Evolutionary conservation across 2,888 invertebrate genomes (phyloP), one percentile per base, ranked within the genome.

Genomic region (Lithophane ornitopus): DNA sequence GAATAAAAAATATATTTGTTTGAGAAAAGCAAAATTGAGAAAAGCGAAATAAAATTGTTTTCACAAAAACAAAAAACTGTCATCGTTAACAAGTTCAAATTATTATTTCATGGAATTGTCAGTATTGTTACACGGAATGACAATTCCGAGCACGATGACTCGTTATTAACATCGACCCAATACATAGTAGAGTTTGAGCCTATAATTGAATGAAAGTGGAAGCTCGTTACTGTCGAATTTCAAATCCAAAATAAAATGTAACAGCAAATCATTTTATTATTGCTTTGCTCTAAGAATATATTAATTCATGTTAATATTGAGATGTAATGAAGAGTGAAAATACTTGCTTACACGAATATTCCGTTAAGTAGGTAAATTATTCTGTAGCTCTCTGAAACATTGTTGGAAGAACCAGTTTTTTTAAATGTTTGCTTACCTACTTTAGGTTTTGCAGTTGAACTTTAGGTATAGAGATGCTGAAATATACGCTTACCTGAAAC

Each of bases 401-500:
- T 19, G 8, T 34, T 19, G n/a, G 14, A 28, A 19, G 0, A 34
- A n/a, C 12, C 19, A 14, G 9, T 22, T 1, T 59, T 39, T 22
- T 19, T 11, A 4, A 12, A 22, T 34, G 8, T 7, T 34, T 6
- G 52, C 56, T 61, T 46, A 70, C 39, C 22, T 26, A 26, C 14
- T 14, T 67, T n/a, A 26, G 11, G n/a, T 54, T 39, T 61, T 46
- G 22, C 34, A 41, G 28, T 62, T 39, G 46, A 44, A 16, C 11
- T n/a, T 16, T 12, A n/a, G 26, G 44, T 44, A 34, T 34, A 28
- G 34, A n/a, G 22, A 26, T 41, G 12, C 39, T 8, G 12, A 28
- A 41, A 39, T 58, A 46, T 12, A 26, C 8, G 65, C 86, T 78
- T 85, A 86, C 86, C 86, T 85, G 81, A 54, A 86, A 85, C 74